Evolutionary conservation across 2,797 vertebrate species (phyloP).

Genomic region (Cottoperca gobio): DNA sequence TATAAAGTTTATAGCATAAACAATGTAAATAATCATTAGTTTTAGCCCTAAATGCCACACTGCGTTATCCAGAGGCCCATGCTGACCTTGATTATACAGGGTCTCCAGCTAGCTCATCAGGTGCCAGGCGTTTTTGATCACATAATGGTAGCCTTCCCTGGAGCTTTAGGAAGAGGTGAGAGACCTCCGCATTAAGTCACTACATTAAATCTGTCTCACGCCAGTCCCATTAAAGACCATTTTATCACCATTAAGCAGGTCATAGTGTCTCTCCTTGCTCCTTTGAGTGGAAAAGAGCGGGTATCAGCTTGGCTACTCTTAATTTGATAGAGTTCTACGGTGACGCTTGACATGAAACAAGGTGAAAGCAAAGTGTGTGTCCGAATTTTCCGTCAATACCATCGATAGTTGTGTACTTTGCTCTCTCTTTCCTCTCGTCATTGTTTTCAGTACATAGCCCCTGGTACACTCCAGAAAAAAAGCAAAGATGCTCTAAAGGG

Average conservation of each 20-base stretch:
- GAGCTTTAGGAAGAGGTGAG: constrained; percentile 62
- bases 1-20: constrained; percentile 1
- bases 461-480: background rate
- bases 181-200: constrained; percentile 72
- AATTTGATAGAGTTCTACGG: constrained; percentile 62
- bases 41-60: background rate
- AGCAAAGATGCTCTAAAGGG: background rate
- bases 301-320: constrained; percentile 51
- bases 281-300: constrained; percentile 56
- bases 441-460: background rate
- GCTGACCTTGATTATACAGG: constrained; percentile 65
- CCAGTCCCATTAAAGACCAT: constrained; percentile 69
- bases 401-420: background rate
- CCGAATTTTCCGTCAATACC: constrained; percentile 1
- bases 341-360: constrained; percentile 32
- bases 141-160: constrained; percentile 53
- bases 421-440: background rate
- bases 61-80: constrained; percentile 29
- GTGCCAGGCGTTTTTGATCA: constrained; percentile 67
- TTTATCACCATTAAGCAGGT: constrained; percentile 69
- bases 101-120: constrained; percentile 46
- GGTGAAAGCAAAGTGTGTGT: constrained; percentile 43
- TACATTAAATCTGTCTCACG: constrained; percentile 73
- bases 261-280: constrained; percentile 49
- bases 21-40: constrained; percentile 9